Conservation (phyloP, 2,797 vertebrate species). For the Hydrolagus colliei region DNA sequence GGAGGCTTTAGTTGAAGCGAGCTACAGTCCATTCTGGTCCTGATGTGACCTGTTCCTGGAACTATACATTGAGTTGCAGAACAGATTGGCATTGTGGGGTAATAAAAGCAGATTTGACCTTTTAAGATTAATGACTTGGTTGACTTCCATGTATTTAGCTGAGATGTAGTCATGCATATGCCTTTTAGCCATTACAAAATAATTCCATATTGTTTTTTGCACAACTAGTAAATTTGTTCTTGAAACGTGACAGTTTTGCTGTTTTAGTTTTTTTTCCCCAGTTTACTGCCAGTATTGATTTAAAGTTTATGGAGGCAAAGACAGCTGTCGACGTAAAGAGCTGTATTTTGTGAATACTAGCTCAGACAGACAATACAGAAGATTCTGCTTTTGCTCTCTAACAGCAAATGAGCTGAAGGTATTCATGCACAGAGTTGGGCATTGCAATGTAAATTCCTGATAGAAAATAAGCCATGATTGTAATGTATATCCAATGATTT, state of each 20-base stretch:
- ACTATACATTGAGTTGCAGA: background rate
- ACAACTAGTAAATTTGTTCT: background rate
- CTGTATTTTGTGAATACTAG: background rate
- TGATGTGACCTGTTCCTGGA: background rate
- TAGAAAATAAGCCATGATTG: too few relatives aligned
- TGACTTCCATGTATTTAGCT: background rate
- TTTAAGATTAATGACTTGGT: background rate
- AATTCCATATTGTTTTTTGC: background rate
- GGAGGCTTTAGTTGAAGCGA: background rate
- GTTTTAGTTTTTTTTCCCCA: background rate
- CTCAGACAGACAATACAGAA: too few relatives aligned
- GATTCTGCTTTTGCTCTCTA: too few relatives aligned
- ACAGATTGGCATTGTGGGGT: background rate
- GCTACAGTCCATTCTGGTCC: too few relatives aligned
- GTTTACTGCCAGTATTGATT: background rate
- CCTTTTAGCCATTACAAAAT: background rate
- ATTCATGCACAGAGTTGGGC: too few relatives aligned
- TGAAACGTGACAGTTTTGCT: background rate
- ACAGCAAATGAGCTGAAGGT: too few relatives aligned
- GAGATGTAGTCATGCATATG: background rate
- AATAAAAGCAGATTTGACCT: background rate
- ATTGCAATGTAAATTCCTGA: too few relatives aligned
- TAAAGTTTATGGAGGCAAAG: background rate
- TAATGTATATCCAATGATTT: too few relatives aligned
- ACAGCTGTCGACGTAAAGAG: background rate